Base-by-base conservation (phyloP, 2,797 vertebrate species). In the Borostomias antarcticus region DNA sequence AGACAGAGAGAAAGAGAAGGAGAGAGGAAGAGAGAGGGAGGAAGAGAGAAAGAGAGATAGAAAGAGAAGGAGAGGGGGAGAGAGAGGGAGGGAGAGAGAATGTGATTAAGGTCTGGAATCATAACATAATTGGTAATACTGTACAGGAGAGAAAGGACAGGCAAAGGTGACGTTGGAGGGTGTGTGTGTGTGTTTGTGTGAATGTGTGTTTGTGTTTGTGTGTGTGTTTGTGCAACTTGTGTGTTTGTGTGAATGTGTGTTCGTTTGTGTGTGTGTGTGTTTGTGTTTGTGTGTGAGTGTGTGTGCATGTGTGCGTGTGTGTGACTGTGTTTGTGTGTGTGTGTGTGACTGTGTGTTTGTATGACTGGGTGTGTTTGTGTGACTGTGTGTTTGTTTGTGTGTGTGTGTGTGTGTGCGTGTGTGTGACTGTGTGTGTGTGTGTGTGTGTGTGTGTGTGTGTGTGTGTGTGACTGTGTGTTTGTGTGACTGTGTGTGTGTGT, bases 201-300 rank as follows among this genome's bases (percentile, higher is more conserved):
- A 56, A 51, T 37, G 32, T 59, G 33, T 70, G 25, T 62, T 6
- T n/a, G 29, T 73, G 63, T 29, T 51, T 23, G 21, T 48, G 66
- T 69, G 62, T 68, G 47, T 50, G 60, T 70, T 68, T 75, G 37
- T 47, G n/a, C n/a, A n/a, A n/a, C n/a, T n/a, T n/a, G n/a, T n/a
- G n/a, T n/a, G n/a, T 7, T 15, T 11, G 37, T 2, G 37, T 40
- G 10, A 40, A 9, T 3, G 21, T 62, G 51, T 37, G 32, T 59
- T 25, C 64, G 25, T 62, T 6, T n/a, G 29, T 73, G 63, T 29
- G 57, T 23, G 21, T 48, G 66, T 69, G 62, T 68, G 47, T 50
- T 60, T 70, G 69, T 75, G 37, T 47, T n/a, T n/a, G n/a, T n/a
- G n/a, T n/a, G n/a, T n/a, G n/a, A n/a, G n/a, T 7, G 10, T 11